Evolutionary conservation across 2,797 vertebrate genomes (phyloP).

Genomic region (Aphelocoma californica): DNA sequence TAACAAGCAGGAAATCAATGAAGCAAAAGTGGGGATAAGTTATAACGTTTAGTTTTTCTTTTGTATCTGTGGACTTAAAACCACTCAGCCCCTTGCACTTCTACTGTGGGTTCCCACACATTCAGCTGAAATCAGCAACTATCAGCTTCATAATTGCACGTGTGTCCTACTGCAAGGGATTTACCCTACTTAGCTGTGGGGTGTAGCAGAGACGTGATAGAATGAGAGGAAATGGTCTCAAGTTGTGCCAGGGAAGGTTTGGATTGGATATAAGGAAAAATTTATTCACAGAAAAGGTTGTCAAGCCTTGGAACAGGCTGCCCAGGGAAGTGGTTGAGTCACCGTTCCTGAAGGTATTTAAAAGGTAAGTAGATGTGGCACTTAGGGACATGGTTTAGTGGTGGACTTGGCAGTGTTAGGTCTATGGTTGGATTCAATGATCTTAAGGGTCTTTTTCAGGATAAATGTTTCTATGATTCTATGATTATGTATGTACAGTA

Average conservation of each 20-base stretch:
- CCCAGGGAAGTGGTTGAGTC: neutral
- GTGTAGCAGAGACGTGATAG: neutral
- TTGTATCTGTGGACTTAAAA: neutral
- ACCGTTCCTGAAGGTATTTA: neutral
- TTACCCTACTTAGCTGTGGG: neutral
- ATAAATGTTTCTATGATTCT: neutral
- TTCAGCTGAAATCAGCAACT: neutral
- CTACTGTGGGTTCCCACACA: neutral
- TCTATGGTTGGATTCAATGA: neutral
- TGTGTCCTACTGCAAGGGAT: neutral
- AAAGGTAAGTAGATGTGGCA: neutral
- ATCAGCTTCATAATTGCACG: neutral
- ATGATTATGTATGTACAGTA: neutral
- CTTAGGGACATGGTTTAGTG: neutral
- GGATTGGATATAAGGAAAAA: neutral
- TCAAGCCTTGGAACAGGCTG: neutral
- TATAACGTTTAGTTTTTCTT: neutral
- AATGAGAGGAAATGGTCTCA: neutral
- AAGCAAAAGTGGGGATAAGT: neutral
- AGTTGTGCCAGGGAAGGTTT: neutral
- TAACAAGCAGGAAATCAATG: neutral
- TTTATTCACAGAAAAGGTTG: neutral
- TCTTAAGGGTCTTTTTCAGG: neutral
- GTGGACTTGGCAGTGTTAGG: neutral
- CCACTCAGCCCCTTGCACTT: neutral